Evolutionary conservation across 2,888 invertebrate species (phyloP), one percentile per base, ranked within the genome.

Genomic region (Trypoxylon attenuatum): DNA sequence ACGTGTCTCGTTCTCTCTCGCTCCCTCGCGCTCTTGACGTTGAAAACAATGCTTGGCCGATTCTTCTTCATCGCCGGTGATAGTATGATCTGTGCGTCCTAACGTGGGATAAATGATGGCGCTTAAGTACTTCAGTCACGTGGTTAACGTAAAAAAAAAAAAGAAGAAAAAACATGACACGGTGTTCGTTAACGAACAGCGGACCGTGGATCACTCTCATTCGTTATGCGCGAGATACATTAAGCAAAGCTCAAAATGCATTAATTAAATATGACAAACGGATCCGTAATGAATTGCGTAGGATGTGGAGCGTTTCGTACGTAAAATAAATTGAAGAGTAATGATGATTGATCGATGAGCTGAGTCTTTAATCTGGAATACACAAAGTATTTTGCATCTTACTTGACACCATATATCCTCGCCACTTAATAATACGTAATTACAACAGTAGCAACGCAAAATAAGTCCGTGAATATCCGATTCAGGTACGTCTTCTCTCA

Each of bases 401-500:
- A 62, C 22, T 55, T 47, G 16, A 18, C 33, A 60, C 54, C 47
- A 50, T 54, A 22, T 56, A 38, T 47, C 25, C 21, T 59, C 21
- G 29, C 51, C 62, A 46, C 46, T 56, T 46, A 58, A 52, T 41
- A 45, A 22, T 52, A 56, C 39, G 23, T 53, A 6, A 10, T 51
- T 47, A 60, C 23, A 22, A 39, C 25, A 66, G 49, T 62, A 61
- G 62, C 69, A 71, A 67, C 58, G 64, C 45, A 73, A 70, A 46
- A 55, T 21, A 71, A 65, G 19, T 56, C 52, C 66, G 61, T 61
- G 69, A 74, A 67, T 63, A 65, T 73, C 66, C 75, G 72, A 71
- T 76, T 76, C 76, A 76, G 76, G 76, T 76, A 76, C 76, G 73
- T 75, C 68, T 70, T 58, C 68, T 73, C 66, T 66, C 73, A 63